Conservation (phyloP, 2,113 vertebrate species). For the Cyanocitta stelleri region DNA sequence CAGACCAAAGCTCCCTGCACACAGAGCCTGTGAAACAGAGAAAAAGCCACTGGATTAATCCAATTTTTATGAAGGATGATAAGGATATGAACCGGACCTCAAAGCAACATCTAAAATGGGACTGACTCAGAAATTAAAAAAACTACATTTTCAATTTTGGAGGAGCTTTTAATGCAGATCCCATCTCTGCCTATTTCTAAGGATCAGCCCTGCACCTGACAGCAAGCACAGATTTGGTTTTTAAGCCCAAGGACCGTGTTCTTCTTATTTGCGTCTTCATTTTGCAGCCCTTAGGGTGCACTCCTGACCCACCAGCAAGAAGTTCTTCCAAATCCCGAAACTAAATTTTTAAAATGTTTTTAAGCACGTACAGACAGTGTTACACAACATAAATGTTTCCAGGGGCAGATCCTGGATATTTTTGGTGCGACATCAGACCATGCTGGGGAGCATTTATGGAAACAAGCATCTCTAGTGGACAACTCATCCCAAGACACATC, state of each 20-base stretch:
- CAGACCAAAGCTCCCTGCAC: not conserved
- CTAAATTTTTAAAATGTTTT: not conserved
- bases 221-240: not conserved
- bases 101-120: not conserved
- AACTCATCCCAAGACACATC: not conserved
- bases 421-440: not conserved
- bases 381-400: not conserved
- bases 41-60: not conserved
- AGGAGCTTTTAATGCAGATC: not conserved
- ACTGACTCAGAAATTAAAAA: not conserved
- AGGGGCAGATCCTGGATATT: not conserved
- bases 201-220: not conserved
- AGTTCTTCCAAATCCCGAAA: not conserved
- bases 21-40: not conserved
- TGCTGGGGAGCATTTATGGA: not conserved
- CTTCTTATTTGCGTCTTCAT: not conserved
- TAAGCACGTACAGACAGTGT: not conserved
- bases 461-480: not conserved
- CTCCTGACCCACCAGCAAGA: not conserved
- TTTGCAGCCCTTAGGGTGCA: not conserved
- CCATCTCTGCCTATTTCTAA: not conserved
- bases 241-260: not conserved
- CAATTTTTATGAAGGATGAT: not conserved
- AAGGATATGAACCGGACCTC: not conserved
- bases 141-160: not conserved